phyloP scores from a whole-genome alignment of 2,888 invertebrate genomes.

The Pyralis farinalis region DNA sequence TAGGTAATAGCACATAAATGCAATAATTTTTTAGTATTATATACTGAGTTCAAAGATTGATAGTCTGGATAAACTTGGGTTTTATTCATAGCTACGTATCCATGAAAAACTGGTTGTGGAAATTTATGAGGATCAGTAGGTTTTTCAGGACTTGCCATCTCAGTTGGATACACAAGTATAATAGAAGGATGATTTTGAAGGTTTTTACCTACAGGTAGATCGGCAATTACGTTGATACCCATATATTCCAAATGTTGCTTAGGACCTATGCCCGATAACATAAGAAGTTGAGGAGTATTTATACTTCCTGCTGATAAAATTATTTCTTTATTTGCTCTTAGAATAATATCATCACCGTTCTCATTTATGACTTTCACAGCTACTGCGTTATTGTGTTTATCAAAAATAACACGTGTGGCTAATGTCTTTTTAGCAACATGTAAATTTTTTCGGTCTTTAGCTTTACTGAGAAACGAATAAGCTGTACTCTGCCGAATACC shows the following conservation, averaged over 20 bases:
- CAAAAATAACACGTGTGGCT: slow-evolving; percentile 1
- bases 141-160: too few relatives aligned
- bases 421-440: neutral
- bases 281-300: too few relatives aligned
- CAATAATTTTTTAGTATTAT: slow-evolving; percentile 25
- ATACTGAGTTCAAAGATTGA: slow-evolving; percentile 30
- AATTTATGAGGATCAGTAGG: too few relatives aligned
- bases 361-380: neutral
- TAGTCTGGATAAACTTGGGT: slow-evolving; percentile 39
- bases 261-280: too few relatives aligned
- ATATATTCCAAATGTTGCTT: neutral
- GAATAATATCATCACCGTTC: neutral
- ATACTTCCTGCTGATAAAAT: too few relatives aligned
- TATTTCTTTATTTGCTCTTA: neutral
- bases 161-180: too few relatives aligned
- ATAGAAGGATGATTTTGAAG: too few relatives aligned
- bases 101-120: slow-evolving; percentile 16
- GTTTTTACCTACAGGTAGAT: too few relatives aligned
- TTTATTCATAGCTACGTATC: slow-evolving; percentile 32
- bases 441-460: neutral
- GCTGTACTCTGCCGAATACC: slow-evolving; percentile 5
- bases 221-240: too few relatives aligned
- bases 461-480: neutral
- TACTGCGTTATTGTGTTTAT: slow-evolving; percentile 1
- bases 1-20: slow-evolving; percentile 24